phyloP scores from a whole-genome alignment of 1,140 invertebrate species.

The Trigoniulus corallinus region DNA sequence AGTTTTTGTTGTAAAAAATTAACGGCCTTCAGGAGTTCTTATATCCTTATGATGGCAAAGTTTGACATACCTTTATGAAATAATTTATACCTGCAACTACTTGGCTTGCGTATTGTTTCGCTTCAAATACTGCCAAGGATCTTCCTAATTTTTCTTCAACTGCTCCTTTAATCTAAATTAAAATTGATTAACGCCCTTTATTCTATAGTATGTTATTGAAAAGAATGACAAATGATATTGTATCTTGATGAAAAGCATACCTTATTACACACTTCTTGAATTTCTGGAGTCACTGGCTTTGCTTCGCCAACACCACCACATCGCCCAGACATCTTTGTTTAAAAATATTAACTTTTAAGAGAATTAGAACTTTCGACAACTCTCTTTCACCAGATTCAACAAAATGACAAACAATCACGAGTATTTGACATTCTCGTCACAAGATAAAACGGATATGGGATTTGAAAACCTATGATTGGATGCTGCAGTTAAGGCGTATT shows the following conservation, averaged over 20 bases:
- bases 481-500: no score
- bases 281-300: neutral
- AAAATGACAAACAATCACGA: no score
- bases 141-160: neutral
- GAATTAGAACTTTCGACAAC: neutral
- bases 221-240: neutral
- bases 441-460: no score
- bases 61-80: neutral
- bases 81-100: neutral
- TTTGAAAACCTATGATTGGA: no score
- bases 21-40: neutral
- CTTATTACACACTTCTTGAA: neutral
- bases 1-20: neutral
- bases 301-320: neutral
- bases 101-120: neutral
- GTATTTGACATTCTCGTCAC: no score
- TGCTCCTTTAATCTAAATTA: neutral
- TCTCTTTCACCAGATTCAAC: neutral
- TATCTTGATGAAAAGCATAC: neutral
- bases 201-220: neutral
- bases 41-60: neutral
- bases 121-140: neutral
- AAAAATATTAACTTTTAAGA: neutral
- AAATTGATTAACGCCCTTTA: no score
- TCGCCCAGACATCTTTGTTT: neutral